These are phyloP conservation scores for Pterostichus niger DNA, from an alignment of 2,888 invertebrate species.

Conservation along the genomic window DNA sequence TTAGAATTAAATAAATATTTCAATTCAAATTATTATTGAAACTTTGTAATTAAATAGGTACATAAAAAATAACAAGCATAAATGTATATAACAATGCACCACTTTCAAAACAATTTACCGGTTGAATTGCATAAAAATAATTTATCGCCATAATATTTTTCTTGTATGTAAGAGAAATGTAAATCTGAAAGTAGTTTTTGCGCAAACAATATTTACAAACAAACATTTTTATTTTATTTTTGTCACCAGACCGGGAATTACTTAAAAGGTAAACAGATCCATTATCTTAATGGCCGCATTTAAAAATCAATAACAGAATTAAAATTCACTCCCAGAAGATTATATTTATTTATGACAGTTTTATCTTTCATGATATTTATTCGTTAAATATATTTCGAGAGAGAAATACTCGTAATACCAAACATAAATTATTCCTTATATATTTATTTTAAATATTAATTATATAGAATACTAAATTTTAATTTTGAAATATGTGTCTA, in stretches of 20 bases:
- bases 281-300: slow-evolving; percentile 5
- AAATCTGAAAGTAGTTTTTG: not conserved
- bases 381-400: not conserved
- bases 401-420: not conserved
- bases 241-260: not conserved
- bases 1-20: too few species aligned
- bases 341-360: slow-evolving; percentile 1
- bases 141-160: too few species aligned
- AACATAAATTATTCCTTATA: not conserved
- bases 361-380: not conserved
- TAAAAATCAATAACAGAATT: slow-evolving; percentile 12
- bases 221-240: not conserved
- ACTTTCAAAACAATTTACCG: too few species aligned
- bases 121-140: too few species aligned
- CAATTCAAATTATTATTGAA: too few species aligned
- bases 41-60: too few species aligned
- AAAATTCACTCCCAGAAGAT: not conserved
- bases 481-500: too few species aligned
- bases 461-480: too few species aligned
- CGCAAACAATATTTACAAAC: not conserved
- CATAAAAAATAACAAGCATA: too few species aligned
- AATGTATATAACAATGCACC: too few species aligned
- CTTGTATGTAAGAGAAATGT: too few species aligned
- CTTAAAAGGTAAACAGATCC: slow-evolving; percentile 5
- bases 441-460: too few species aligned